A percentile compares a stretch with the other conserved stretches of the same genome.
Conservation (phyloP, 2,797 vertebrate genomes). For the Coracias cyanogaster region DNA sequence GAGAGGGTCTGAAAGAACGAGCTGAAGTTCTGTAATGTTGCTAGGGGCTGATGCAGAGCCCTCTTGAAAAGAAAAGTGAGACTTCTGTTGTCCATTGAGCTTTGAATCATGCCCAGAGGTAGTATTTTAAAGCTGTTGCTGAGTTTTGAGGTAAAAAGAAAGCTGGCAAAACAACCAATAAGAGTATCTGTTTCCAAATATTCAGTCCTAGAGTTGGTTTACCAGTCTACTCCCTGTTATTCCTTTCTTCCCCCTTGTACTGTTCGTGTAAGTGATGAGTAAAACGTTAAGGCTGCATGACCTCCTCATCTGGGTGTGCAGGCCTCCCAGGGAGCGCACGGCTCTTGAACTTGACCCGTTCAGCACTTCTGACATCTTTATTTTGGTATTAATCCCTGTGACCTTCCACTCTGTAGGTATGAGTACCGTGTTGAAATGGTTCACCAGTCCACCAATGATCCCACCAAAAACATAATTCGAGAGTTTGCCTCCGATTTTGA, state of each 20-base stretch:
- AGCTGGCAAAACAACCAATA: background rate
- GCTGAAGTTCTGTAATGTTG: background rate
- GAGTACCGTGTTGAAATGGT: conserved; percentile 99
- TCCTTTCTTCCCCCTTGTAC: background rate
- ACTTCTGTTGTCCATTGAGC: background rate
- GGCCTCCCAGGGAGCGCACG: background rate
- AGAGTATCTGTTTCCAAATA: background rate
- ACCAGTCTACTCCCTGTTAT: background rate
- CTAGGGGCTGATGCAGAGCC: background rate
- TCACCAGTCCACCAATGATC: conserved; percentile 95
- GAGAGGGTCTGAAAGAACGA: background rate
- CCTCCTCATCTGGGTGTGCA: accelerated
- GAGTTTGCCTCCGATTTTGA: conserved; percentile 99
- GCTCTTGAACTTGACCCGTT: background rate
- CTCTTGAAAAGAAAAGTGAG: background rate
- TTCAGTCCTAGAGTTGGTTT: background rate
- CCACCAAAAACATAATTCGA: conserved; percentile 96
- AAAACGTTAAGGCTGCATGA: background rate
- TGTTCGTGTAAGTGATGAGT: background rate
- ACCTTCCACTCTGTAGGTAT: conserved; percentile 80
- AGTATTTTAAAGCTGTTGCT: background rate
- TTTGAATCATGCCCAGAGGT: background rate
- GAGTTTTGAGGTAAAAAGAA: background rate
- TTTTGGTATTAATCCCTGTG: background rate
- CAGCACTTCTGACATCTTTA: too few species aligned